A percentile compares a stretch with the other conserved stretches of the same genome.
Conservation (phyloP, 2,888 invertebrate genomes). For the Mystacides longicornis region DNA sequence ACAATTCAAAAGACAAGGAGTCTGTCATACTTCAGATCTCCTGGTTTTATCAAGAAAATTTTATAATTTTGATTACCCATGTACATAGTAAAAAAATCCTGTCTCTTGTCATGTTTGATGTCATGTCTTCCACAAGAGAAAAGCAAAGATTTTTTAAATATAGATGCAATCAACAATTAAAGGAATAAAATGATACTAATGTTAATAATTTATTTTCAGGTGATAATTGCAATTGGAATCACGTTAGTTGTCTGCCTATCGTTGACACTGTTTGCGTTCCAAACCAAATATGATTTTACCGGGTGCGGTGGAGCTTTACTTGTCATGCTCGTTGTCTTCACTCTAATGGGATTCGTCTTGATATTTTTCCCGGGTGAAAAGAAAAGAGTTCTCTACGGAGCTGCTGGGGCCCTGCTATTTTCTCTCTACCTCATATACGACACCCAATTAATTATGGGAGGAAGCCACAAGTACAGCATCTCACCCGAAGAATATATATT, state of each 20-base stretch:
- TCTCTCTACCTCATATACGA: slow-evolving; percentile 85
- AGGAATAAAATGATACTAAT: slow-evolving; percentile 47
- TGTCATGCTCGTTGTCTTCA: slow-evolving; percentile 61
- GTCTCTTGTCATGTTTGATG: too few relatives aligned
- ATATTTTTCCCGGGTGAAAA: slow-evolving; percentile 48
- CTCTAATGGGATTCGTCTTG: slow-evolving; percentile 73
- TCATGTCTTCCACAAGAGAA: background rate
- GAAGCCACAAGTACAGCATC: slow-evolving; percentile 79
- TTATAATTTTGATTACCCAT: too few relatives aligned
- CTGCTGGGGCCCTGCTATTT: slow-evolving; percentile 80
- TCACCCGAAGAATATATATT: slow-evolving; percentile 94
- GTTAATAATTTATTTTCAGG: slow-evolving; percentile 38
- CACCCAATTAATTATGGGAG: slow-evolving; percentile 86
- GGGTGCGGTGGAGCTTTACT: slow-evolving; percentile 70
- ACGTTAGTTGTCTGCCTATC: slow-evolving; percentile 80
- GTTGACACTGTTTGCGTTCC: slow-evolving; percentile 86
- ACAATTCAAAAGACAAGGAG: too few relatives aligned
- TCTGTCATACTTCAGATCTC: too few relatives aligned
- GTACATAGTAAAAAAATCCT: too few relatives aligned
- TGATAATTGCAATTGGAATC: slow-evolving; percentile 80
- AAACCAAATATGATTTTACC: slow-evolving; percentile 85
- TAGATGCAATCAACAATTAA: background rate
- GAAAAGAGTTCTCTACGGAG: slow-evolving; percentile 70
- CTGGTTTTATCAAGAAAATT: background rate
- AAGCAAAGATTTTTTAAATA: background rate